Conservation (phyloP, 1,140 invertebrate species). For the Zelostemma sp. region DNA sequence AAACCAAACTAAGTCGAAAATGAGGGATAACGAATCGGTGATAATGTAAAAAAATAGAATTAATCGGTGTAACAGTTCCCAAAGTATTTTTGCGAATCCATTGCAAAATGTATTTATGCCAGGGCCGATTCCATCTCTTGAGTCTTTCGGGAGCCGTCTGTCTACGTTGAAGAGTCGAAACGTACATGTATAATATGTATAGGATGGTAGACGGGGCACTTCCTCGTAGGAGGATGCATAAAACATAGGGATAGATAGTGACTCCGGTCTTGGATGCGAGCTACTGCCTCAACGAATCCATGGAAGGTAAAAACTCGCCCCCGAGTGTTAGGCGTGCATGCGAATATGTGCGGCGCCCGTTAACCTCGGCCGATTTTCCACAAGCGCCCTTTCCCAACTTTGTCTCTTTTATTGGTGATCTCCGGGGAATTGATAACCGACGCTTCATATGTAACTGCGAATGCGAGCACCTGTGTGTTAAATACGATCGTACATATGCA, state of each 20-base stretch:
- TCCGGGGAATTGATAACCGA: constrained; percentile 48
- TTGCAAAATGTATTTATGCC: constrained; percentile 38
- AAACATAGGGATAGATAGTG: constrained; percentile 49
- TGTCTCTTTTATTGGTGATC: constrained; percentile 49
- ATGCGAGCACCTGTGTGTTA: constrained; percentile 36
- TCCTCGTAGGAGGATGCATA: constrained; percentile 46
- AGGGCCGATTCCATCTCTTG: constrained; percentile 44
- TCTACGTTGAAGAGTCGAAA: constrained; percentile 43
- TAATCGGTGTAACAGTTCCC: constrained; percentile 9
- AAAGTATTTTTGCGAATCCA: constrained; percentile 35
- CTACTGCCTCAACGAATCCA: constrained; percentile 3
- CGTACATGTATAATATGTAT: constrained; percentile 36
- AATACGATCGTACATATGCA: constrained; percentile 21
- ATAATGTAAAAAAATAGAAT: too few species aligned
- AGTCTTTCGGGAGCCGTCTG: constrained; percentile 46
- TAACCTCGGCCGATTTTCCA: constrained; percentile 44
- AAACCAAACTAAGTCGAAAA: too few species aligned
- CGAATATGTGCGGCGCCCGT: constrained; percentile 25
- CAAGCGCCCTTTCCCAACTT: constrained; percentile 17
- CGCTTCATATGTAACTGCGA: constrained; percentile 40
- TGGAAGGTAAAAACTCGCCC: constrained; percentile 38
- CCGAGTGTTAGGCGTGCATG: constrained; percentile 39
- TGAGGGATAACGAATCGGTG: too few species aligned
- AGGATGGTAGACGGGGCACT: constrained; percentile 15
- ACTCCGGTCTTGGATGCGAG: constrained; percentile 20